Evolutionary conservation across 2,888 invertebrate species (phyloP), one percentile per base, ranked within the genome.

Genomic region (Mimachlamys varia): DNA sequence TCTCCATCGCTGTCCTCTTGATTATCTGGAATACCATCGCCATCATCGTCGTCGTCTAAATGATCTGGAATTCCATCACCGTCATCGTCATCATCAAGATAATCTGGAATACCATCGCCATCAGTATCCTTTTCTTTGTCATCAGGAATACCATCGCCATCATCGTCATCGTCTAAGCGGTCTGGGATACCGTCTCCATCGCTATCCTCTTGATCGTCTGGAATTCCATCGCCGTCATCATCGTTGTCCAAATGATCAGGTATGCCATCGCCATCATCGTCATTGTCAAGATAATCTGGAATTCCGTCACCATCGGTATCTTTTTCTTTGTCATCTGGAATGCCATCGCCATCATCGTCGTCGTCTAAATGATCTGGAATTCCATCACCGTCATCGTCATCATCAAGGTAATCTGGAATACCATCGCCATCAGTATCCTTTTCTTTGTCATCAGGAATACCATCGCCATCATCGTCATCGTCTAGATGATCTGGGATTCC

Each of bases 161-260:
- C 95, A 90, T 91, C 92, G 88, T 94, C 94, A 49, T 93, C 93
- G 90, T 95, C 95, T 27, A 94, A 87, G 88, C 93, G 95, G 95
- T 88, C 96, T 95, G 55, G 96, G 96, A 94, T 96, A 96, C 3
- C 96, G 95, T 93, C 95, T 95, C 33, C 92, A 92, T 89, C 95
- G 94, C 44, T 94, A 92, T 53, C 90, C 27, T 50, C 89, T 44
- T n/a, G 76, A 62, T 88, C 92, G 89, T 94, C 93, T 27, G 93
- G 92, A 58, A 95, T 95, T 58, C 95, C 95, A 92, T 95, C 94
- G 27, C 94, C 93, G 88, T 95, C 95, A 37, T 89, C 91, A 88
- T 95, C 95, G 13, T 93, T 90, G 27, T 94, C 94, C 1, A 91
- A 27, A 15, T 92, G 89, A 87, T 95, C 94, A 0, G 93, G 95